Evolutionary conservation across 2,888 invertebrate species (phyloP), one percentile per base, ranked within the genome.

Genomic region (Tuta absoluta): DNA sequence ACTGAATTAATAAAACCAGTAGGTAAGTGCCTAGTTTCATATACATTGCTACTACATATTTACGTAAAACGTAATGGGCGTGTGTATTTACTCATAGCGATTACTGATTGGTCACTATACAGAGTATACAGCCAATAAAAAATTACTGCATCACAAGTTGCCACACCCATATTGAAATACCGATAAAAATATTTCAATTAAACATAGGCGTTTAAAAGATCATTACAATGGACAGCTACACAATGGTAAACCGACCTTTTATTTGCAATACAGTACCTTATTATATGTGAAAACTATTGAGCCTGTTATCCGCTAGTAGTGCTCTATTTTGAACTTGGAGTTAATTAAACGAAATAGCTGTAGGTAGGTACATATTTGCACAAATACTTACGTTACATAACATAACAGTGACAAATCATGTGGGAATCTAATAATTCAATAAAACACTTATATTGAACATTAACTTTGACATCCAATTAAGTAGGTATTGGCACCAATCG

Each of bases 1-100:
- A 14, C 51, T 53, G 23, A 53, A 53, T 53, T 23, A 53, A 53
- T 53, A 53, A 53, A 53, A 56, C 56, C 56, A 56, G 56, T 56
- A 28, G 5, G 28, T 28, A 33, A 33, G 10, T 33, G 10, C 33
- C 33, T 33, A 33, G 33, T 33, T 33, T 33, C 10, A 56, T 24
- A 33, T 53, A 21, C 11, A n/a, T n/a, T n/a, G n/a, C 28, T 56
- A 56, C 24, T 56, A 28, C 24, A 17, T 56, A 56, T 33, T 24
- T 56, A 33, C 8, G 14, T 33, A 56, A 56, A 33, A 33, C 8
- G 14, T 33, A 56, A 56, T 33, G 56, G 56, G 56, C 56, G 56
- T 28, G 3, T 17, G 33, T 28, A 56, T 53, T 23, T 24, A 28
- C 24, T 8, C 2, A 17, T 14, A 33, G 19, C 56, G 7, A 56